A percentile compares a stretch with the other conserved stretches of the same genome.
These are phyloP conservation scores for Halocaridina rubra DNA, from an alignment of 2,888 invertebrate genomes.

Conservation along the genomic window DNA sequence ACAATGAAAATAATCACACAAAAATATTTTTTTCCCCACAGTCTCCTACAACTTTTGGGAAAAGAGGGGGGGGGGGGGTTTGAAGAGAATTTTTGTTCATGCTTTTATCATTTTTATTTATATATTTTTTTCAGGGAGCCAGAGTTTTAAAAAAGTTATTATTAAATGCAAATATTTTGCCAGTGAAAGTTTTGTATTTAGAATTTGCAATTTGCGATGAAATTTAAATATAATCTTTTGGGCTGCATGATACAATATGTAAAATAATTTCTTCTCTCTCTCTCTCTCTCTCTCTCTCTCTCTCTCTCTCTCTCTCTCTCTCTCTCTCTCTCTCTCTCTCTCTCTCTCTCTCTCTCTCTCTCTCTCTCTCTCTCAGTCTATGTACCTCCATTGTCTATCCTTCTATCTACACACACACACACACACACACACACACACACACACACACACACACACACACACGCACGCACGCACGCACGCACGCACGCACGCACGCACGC, in stretches of 20 bases:
- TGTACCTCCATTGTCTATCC: background rate
- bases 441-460: constrained; percentile 4
- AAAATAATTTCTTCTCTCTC: background rate
- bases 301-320: constrained; percentile 4
- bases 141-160: background rate
- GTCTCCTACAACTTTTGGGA: no score
- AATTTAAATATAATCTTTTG: background rate
- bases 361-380: background rate
- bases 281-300: constrained; percentile 4
- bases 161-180: background rate
- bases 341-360: background rate
- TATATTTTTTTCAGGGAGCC: no score
- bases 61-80: no score
- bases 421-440: background rate
- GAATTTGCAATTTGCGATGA: background rate
- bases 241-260: background rate
- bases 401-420: background rate
- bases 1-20: no score
- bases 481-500: background rate
- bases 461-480: background rate
- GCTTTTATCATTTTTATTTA: background rate
- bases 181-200: background rate
- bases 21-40: no score
- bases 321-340: background rate
- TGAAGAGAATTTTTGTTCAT: background rate